Base-by-base conservation (phyloP, 2,888 invertebrate genomes). In the Caenorhabditis sp. region DNA sequence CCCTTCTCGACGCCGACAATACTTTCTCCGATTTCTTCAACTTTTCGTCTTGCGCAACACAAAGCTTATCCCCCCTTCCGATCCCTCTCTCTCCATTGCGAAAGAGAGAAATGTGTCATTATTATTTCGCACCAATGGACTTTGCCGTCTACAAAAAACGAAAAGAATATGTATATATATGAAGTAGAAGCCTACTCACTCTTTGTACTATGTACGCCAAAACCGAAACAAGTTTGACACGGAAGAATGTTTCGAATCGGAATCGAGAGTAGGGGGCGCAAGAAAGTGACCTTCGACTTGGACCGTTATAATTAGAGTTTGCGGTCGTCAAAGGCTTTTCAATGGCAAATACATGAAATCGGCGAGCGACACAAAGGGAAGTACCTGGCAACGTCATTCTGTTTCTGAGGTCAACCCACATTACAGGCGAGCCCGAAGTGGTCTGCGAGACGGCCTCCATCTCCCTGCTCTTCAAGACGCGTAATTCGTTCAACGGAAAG, bases 371-470 rank as follows among this genome's bases (percentile, higher is more conserved):
- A 15, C 9, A 17, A 5, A 20, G 11, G 13, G 20, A 50, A 50
- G 22, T 48, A 46, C n/a, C n/a, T n/a, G n/a, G n/a, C n/a, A n/a
- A n/a, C n/a, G n/a, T n/a, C n/a, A n/a, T n/a, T n/a, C n/a, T n/a
- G n/a, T n/a, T n/a, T n/a, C n/a, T n/a, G n/a, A n/a, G n/a, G n/a
- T n/a, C n/a, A n/a, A n/a, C n/a, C n/a, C n/a, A n/a, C n/a, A n/a
- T n/a, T 81, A 0, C 63, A 87, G 87, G 79, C 9, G 86, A 86
- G 26, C 89, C 89, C 2, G 79, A 82, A 37, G 87, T 89, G 2
- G 78, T 75, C 4, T 89, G 89, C 62, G 86, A 85, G 24, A 66
- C 86, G 13, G 83, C 86, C 30, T 71, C 83, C 2, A 80, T 89
- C 17, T 80, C 86, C 0, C 63, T 89, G 3, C 79, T 81, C 30